These are phyloP conservation scores for Peromyscus leucopus DNA, from an alignment of 2,113 vertebrate genomes.

Conservation along the genomic window DNA sequence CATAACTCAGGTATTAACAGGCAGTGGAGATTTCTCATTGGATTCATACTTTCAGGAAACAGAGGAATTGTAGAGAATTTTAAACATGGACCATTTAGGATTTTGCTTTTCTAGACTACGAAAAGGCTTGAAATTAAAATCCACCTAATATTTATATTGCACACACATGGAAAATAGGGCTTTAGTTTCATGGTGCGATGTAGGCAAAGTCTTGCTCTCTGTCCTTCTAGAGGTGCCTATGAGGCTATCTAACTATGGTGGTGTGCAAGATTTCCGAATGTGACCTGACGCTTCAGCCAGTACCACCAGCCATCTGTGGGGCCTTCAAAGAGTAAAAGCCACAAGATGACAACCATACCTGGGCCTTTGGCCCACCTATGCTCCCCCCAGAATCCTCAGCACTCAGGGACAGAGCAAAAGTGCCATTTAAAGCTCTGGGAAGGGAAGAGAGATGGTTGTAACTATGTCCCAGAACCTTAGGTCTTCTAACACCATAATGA, in stretches of 20 bases:
- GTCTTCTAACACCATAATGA: not conserved
- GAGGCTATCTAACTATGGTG: not conserved
- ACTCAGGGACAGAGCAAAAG: not conserved
- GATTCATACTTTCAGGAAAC: not conserved
- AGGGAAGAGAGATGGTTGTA: not conserved
- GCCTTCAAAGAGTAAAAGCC: not conserved
- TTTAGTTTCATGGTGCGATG: not conserved
- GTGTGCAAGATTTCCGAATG: not conserved
- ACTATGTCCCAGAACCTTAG: not conserved
- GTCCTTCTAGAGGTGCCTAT: not conserved
- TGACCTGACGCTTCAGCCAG: not conserved
- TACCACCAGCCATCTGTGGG: not conserved
- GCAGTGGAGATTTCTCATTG: not conserved
- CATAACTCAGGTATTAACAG: not conserved
- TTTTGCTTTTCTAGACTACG: conserved; percentile 17
- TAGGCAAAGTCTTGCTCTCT: not conserved
- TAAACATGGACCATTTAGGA: not conserved
- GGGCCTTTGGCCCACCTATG: not conserved
- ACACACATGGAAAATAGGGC: not conserved
- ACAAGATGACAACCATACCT: not conserved
- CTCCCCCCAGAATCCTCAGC: not conserved
- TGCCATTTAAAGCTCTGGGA: not conserved
- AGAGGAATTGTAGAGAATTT: not conserved
- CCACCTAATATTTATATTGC: not conserved
- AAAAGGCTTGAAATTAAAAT: conserved; percentile 54